phyloP scores from a whole-genome alignment of 2,888 invertebrate genomes.

The Hecatera dysodea region DNA sequence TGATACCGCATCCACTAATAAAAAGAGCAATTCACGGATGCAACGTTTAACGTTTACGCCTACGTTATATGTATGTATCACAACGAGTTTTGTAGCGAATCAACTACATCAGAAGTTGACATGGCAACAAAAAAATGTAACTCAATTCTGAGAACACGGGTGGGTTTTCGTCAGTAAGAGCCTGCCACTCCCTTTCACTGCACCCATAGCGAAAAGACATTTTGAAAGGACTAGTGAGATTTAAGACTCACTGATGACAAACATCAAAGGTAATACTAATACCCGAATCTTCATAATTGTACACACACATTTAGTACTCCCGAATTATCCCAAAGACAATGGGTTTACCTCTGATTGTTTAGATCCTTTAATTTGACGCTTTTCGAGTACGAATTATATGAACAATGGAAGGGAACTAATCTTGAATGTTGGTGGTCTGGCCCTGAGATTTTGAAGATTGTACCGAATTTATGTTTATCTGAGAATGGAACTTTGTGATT shows the following conservation, averaged over 20 bases:
- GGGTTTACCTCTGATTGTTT: conserved; percentile 41
- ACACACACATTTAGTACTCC: conserved; percentile 20
- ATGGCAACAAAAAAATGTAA: too few relatives aligned
- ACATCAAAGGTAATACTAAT: not conserved
- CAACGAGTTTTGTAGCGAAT: too few relatives aligned
- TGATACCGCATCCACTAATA: too few relatives aligned
- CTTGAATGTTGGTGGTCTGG: conserved; percentile 52
- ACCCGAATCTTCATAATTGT: not conserved
- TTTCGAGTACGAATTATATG: conserved; percentile 48
- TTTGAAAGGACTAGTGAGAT: too few relatives aligned
- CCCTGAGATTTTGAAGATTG: not conserved
- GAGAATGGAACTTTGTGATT: not conserved
- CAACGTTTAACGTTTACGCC: too few relatives aligned
- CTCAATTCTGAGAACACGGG: too few relatives aligned
- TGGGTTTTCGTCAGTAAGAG: too few relatives aligned
- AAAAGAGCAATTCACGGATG: too few relatives aligned
- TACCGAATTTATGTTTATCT: not conserved
- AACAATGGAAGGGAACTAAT: conserved; percentile 48
- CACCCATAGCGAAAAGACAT: too few relatives aligned
- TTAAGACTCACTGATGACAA: not conserved
- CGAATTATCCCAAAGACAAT: conserved; percentile 60
- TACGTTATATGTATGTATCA: too few relatives aligned
- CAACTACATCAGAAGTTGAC: too few relatives aligned
- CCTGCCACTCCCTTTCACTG: too few relatives aligned
- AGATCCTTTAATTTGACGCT: conserved; percentile 22